Base-by-base conservation (phyloP, 2,888 invertebrate species). In the Stenchaetothrips biformis region DNA sequence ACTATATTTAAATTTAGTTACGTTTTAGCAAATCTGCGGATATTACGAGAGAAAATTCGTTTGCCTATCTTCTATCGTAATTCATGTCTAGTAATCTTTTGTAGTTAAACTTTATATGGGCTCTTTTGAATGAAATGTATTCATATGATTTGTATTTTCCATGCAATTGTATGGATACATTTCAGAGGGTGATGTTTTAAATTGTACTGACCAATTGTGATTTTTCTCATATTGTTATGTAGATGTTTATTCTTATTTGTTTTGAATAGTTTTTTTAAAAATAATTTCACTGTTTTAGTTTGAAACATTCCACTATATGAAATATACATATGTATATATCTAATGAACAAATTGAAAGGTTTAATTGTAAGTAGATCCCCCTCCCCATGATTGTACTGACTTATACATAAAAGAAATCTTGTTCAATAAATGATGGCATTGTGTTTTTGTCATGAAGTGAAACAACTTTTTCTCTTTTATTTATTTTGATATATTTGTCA, bases 1-100 rank as follows among this genome's bases (percentile, higher is more conserved):
- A 74, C 67, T 74, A 74, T 74, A 74, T 74, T 74, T 74, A 74
- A 74, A 74, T 74, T 74, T 74, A 74, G 67, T 74, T 74, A 74
- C 67, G 67, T 74, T 74, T 74, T 74, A 74, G 67, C 67, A 74
- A 74, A 74, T 74, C 67, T 21, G 67, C 67, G 25, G 67, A 74
- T 74, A 74, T 74, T 74, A 74, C 67, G 67, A 74, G 25, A 74
- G 67, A 74, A 74, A 37, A 74, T 74, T 74, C 67, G 67, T 74
- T 74, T 74, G 67, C 67, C 67, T 74, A 74, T 74, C 25, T 74
- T 74, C 67, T 74, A 74, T 74, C 67, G 67, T 74, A 74, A 74
- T 74, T 74, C 67, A 74, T 74, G 67, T 74, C 67, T 74, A 74
- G 67, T 74, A 74, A 74, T 74, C 67, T 74, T 74, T 74, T 74